These are phyloP conservation scores for Solea senegalensis DNA, from an alignment of 2,113 vertebrate genomes.

Conservation along the genomic window DNA sequence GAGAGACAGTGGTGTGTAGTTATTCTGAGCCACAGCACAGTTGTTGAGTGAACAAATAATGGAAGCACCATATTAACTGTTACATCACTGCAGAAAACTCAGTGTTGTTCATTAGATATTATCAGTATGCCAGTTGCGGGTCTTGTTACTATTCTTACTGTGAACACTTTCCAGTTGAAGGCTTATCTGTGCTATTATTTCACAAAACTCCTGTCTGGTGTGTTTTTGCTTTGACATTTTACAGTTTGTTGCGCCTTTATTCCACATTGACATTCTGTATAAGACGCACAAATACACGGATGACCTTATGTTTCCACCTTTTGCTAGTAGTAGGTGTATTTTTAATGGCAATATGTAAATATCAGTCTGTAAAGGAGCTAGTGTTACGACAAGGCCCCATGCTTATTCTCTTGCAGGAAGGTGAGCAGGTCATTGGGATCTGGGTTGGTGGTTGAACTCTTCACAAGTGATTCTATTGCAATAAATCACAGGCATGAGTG, in stretches of 20 bases:
- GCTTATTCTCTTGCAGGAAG: conserved; percentile 16
- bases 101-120: too few species aligned
- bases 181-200: conserved; percentile 26
- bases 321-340: neutral
- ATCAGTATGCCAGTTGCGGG: too few species aligned
- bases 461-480: conserved; percentile 34
- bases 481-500: conserved; percentile 34
- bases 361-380: neutral
- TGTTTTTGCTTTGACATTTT: neutral
- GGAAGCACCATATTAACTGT: too few species aligned
- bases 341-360: neutral
- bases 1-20: too few species aligned
- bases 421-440: conserved; percentile 14
- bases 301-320: too few species aligned
- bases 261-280: neutral
- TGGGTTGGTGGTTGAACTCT: conserved; percentile 41
- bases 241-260: conserved; percentile 1
- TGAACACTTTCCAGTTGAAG: conserved; percentile 2
- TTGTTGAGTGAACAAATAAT: too few species aligned
- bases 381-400: conserved; percentile 7
- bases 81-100: too few species aligned
- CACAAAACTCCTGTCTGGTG: conserved; percentile 16
- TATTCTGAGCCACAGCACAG: too few species aligned
- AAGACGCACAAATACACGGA: too few species aligned
- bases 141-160: neutral